Evolutionary conservation across 1,140 invertebrate species (phyloP).

Genomic region (Drosophila pachea): DNA sequence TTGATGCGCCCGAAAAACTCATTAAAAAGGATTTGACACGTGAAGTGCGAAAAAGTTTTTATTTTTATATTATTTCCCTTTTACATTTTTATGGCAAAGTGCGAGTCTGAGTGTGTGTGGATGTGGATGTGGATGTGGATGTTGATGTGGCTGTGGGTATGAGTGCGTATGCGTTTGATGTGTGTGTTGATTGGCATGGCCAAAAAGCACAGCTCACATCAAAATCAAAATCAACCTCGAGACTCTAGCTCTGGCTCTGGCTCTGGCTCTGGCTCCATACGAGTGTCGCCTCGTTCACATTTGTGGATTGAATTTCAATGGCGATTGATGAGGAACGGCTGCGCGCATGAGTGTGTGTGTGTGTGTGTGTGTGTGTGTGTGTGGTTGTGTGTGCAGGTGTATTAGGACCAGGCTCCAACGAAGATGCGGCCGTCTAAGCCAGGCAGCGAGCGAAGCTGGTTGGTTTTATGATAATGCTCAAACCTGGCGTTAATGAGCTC

Average conservation of each 20-base stretch:
- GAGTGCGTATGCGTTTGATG: slow-evolving; percentile 59
- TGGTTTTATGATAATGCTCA: slow-evolving; percentile 75
- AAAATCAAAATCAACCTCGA: slow-evolving; percentile 30
- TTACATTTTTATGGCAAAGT: slow-evolving; percentile 78
- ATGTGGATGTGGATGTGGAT: slow-evolving; percentile 57
- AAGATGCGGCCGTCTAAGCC: slow-evolving; percentile 33
- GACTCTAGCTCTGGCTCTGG: neutral
- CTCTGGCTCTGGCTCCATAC: slow-evolving; percentile 12
- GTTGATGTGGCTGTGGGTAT: slow-evolving; percentile 46
- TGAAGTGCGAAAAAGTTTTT: slow-evolving; percentile 76
- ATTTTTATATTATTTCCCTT: slow-evolving; percentile 78
- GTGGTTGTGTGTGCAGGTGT: no score
- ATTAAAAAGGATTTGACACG: slow-evolving; percentile 79
- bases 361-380: slow-evolving; percentile 31
- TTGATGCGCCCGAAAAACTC: slow-evolving; percentile 77
- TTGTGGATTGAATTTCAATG: slow-evolving; percentile 77
- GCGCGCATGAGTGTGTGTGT: slow-evolving; percentile 19
- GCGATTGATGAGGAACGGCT: slow-evolving; percentile 64
- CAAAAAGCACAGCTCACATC: slow-evolving; percentile 58
- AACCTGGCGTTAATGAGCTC: slow-evolving; percentile 77
- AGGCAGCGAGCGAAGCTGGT: slow-evolving; percentile 39
- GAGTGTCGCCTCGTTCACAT: slow-evolving; percentile 67
- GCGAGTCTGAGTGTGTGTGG: slow-evolving; percentile 37
- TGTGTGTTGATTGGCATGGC: slow-evolving; percentile 67
- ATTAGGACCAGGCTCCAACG: slow-evolving; percentile 3